phyloP scores from a whole-genome alignment of 1,140 invertebrate species.

The Drosophila nigromelanica region DNA sequence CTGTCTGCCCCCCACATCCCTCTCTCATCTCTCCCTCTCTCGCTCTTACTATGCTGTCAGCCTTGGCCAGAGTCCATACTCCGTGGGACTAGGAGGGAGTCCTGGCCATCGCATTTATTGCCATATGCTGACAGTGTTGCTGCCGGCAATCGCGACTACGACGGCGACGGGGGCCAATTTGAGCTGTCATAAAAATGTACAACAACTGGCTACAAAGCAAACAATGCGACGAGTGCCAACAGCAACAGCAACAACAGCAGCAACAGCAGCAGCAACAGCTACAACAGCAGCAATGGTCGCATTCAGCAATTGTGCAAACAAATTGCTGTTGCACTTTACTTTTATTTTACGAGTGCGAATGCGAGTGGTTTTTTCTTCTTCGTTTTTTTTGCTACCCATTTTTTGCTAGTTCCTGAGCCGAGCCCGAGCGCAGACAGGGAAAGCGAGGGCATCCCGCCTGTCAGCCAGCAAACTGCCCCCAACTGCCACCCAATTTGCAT shows the following conservation, averaged over 20 bases:
- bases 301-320: constrained; percentile 81
- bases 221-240: constrained; percentile 80
- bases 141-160: constrained; percentile 56
- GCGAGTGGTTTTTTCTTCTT: constrained; percentile 61
- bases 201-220: constrained; percentile 80
- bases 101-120: constrained; percentile 67
- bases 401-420: constrained; percentile 29
- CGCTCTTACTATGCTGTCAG: background rate
- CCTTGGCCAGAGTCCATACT: constrained; percentile 24
- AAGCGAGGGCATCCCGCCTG: constrained; percentile 50
- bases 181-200: constrained; percentile 81
- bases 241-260: constrained; percentile 52
- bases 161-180: constrained; percentile 76
- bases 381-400: constrained; percentile 18
- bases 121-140: constrained; percentile 81
- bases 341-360: constrained; percentile 82
- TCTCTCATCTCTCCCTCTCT: background rate
- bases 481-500: constrained; percentile 67
- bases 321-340: constrained; percentile 82
- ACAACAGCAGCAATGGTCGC: constrained; percentile 67
- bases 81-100: background rate
- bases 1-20: constrained; percentile 11
- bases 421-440: background rate
- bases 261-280: constrained; percentile 46
- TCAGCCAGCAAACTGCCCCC: constrained; percentile 34